Base-by-base conservation (phyloP, 2,888 invertebrate species). In the Schrankia costaestrigalis region DNA sequence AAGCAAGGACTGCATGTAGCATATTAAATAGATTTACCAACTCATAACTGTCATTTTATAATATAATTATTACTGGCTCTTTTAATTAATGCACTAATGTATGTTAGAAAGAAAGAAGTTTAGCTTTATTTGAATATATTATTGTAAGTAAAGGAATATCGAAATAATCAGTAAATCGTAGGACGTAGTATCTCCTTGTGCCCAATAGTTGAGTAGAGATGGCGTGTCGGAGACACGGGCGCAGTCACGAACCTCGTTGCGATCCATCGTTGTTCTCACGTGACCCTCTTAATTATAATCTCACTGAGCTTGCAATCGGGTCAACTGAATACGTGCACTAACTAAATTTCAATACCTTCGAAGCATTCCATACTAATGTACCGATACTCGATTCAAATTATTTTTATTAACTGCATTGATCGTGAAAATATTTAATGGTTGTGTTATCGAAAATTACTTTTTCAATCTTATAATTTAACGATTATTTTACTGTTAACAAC, bases 251-350 rank as follows among this genome's bases (percentile, higher is more conserved):
- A 77, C 63, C 57, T 60, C 58, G 63, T 18, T 31, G 30, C 46
- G 46, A 49, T 44, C 55, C 49, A 51, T 52, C 62, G 60, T 65
- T 56, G 63, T 74, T 77, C 76, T 78, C 77, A 77, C 78, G 71
- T 78, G 74, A 78, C 75, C 74, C 65, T 75, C 70, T 78, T 80
- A 78, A 78, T 80, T 80, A 74, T 75, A 70, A 76, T 71, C 71
- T 69, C 51, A 53, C 54, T 53, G 30, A 56, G 63, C 63, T 55
- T 41, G 39, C 66, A 78, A 70, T 56, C 64, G 57, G 74, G 73
- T 72, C 74, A 72, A 47, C 46, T 54, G 39, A 52, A 56, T 39
- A 45, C 55, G 54, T 62, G n/a, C n/a, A n/a, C 21, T 21, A 1
- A 2, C 2, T n/a, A 21, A 21, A 21, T n/a, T n/a, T 4, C n/a